phyloP scores from a whole-genome alignment of 2,888 invertebrate species.

The Syritta pipiens region DNA sequence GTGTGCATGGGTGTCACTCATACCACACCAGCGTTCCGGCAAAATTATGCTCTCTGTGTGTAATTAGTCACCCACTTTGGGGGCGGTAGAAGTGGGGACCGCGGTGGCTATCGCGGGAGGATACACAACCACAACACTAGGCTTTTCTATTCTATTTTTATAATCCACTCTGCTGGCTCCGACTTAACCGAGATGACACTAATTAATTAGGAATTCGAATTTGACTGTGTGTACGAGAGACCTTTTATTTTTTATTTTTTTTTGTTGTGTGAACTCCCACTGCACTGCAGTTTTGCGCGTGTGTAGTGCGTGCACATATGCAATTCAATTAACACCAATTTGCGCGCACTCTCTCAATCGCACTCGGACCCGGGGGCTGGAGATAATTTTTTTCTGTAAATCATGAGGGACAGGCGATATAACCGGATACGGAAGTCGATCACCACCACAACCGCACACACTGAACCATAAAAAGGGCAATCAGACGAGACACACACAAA shows the following conservation, averaged over 20 bases:
- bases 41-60: slow-evolving; percentile 31
- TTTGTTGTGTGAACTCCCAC: background rate
- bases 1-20: slow-evolving; percentile 52
- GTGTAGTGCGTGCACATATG: slow-evolving; percentile 59
- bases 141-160: no score
- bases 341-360: slow-evolving; percentile 54
- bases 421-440: slow-evolving; percentile 67
- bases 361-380: slow-evolving; percentile 12
- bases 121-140: no score
- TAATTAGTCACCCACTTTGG: slow-evolving; percentile 67
- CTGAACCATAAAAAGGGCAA: background rate
- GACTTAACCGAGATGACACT: slow-evolving; percentile 63
- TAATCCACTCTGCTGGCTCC: no score
- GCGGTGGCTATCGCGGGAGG: slow-evolving; percentile 6
- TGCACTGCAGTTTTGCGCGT: slow-evolving; percentile 23
- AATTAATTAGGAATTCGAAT: slow-evolving; percentile 64
- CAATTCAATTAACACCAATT: slow-evolving; percentile 69
- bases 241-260: background rate
- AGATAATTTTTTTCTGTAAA: slow-evolving; percentile 46
- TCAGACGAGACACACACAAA: slow-evolving; percentile 1
- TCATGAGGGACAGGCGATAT: slow-evolving; percentile 46
- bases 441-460: slow-evolving; percentile 5
- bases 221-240: slow-evolving; percentile 1
- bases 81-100: slow-evolving; percentile 15
- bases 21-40: slow-evolving; percentile 23